Evolutionary conservation across 2,797 vertebrate genomes (phyloP).

Genomic region (Pseudochirops corinnae): DNA sequence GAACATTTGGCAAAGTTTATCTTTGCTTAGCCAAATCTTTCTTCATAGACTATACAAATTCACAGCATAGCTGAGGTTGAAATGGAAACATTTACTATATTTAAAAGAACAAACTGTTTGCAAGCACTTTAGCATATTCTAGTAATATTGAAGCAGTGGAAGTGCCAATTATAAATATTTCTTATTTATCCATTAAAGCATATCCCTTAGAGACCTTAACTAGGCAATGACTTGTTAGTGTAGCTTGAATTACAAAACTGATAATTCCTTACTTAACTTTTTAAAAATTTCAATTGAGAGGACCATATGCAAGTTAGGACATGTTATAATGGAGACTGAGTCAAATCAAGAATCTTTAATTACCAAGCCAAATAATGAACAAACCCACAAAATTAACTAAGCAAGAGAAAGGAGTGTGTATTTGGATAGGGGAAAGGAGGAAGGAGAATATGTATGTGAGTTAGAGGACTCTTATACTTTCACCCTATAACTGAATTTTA

Average conservation of each 20-base stretch:
- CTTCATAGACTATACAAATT: neutral
- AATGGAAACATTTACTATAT: conserved; percentile 4
- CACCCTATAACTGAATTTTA: neutral
- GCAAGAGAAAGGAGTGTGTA: neutral
- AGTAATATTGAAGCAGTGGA: neutral
- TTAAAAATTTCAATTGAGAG: neutral
- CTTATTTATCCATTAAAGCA: neutral
- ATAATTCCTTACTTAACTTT: neutral
- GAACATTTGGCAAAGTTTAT: conserved; percentile 1
- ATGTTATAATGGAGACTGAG: neutral
- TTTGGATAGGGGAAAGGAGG: neutral
- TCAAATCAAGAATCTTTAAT: neutral
- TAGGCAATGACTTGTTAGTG: neutral
- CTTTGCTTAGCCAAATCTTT: conserved; percentile 2
- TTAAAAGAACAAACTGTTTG: neutral
- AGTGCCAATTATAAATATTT: neutral
- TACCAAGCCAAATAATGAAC: neutral
- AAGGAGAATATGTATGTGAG: neutral
- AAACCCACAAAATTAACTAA: neutral
- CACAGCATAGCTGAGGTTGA: neutral
- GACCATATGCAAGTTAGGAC: neutral
- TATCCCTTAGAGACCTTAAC: neutral
- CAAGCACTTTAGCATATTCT: neutral
- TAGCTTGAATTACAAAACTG: neutral
- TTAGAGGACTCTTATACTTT: neutral